These are phyloP conservation scores for Papilio helenus DNA, from an alignment of 1,140 invertebrate genomes.

Conservation along the genomic window DNA sequence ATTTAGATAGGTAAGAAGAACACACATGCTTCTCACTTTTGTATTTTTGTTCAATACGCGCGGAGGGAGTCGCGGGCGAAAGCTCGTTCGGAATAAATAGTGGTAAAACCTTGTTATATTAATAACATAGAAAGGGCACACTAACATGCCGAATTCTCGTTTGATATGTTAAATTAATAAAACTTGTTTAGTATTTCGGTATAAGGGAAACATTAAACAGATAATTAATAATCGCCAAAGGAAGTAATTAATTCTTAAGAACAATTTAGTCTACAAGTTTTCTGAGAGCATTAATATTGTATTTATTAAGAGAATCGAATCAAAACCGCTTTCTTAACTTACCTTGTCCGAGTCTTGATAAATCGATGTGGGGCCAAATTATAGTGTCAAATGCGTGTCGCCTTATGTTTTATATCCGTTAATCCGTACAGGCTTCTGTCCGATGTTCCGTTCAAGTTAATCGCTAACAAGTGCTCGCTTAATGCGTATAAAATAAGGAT, in stretches of 20 bases:
- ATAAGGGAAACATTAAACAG: slow-evolving; percentile 28
- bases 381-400: slow-evolving; percentile 32
- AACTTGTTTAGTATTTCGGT: slow-evolving; percentile 5
- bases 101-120: slow-evolving; percentile 1
- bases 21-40: too few species aligned
- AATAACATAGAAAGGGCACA: slow-evolving; percentile 14
- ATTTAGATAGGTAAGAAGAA: too few species aligned
- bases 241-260: slow-evolving; percentile 15
- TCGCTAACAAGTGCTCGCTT: slow-evolving; percentile 19
- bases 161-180: slow-evolving; percentile 1
- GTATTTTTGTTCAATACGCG: too few species aligned
- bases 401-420: slow-evolving; percentile 35
- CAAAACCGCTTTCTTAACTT: slow-evolving; percentile 15
- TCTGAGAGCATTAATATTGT: slow-evolving; percentile 4
- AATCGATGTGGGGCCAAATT: slow-evolving; percentile 24
- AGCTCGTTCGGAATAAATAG: neutral
- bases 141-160: neutral
- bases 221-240: neutral
- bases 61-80: too few species aligned
- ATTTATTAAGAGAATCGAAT: slow-evolving; percentile 13
- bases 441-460: slow-evolving; percentile 24
- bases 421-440: slow-evolving; percentile 31
- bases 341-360: neutral
- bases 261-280: slow-evolving; percentile 12
- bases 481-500: neutral